Percentiles rank a stretch among this genome's conserved stretches.
phyloP scores from a whole-genome alignment of 2,888 invertebrate genomes.

The Caenorhabditis sinica region DNA sequence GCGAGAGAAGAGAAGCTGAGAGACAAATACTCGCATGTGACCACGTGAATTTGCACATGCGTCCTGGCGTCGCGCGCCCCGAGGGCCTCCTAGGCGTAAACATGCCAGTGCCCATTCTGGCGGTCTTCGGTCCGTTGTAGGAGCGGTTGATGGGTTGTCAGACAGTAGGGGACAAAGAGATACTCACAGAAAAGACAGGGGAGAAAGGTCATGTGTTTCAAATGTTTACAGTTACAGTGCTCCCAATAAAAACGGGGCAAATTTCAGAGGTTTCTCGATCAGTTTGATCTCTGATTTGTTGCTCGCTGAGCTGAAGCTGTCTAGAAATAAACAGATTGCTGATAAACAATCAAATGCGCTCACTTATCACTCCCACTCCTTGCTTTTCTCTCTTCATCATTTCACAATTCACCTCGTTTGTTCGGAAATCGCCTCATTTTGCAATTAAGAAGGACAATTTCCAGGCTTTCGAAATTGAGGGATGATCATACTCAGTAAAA shows the following conservation, averaged over 20 bases:
- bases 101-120: constrained; percentile 58
- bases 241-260: constrained; percentile 19
- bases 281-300: constrained; percentile 24
- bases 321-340: not conserved
- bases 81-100: constrained; percentile 49
- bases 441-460: too few species aligned
- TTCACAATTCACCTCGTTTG: not conserved
- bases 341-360: constrained; percentile 23
- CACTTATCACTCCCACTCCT: constrained; percentile 5
- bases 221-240: constrained; percentile 44
- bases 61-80: constrained; percentile 48
- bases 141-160: constrained; percentile 33
- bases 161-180: constrained; percentile 36
- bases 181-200: constrained; percentile 22
- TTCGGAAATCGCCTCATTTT: too few species aligned
- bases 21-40: constrained; percentile 39
- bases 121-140: constrained; percentile 56
- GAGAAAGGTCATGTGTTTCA: constrained; percentile 52
- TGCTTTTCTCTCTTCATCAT: not conserved
- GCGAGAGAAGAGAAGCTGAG: constrained; percentile 54
- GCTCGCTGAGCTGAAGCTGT: not conserved
- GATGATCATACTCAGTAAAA: too few species aligned
- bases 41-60: constrained; percentile 70
- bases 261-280: constrained; percentile 28
- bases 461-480: too few species aligned